Evolutionary conservation across 2,888 invertebrate genomes (phyloP).

Genomic region (Ectropis crepuscularia): DNA sequence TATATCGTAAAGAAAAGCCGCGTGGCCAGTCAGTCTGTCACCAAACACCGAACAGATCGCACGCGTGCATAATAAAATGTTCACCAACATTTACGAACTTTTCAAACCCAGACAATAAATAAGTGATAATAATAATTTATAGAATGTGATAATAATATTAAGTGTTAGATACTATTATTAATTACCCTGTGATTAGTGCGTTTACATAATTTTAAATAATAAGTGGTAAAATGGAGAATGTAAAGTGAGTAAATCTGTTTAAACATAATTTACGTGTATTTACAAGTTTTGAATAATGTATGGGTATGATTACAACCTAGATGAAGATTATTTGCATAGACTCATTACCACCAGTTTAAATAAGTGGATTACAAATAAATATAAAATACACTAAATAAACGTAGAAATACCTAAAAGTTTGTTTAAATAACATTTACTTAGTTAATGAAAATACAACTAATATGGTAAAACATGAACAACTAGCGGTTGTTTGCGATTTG

Average conservation of each 20-base stretch:
- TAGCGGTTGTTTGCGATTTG: too few relatives aligned
- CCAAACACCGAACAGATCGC: constrained; percentile 14
- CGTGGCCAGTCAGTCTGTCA: constrained; percentile 26
- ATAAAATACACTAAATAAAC: too few relatives aligned
- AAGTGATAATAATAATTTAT: constrained; percentile 12
- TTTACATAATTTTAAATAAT: constrained; percentile 39
- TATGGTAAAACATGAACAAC: too few relatives aligned
- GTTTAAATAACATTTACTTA: too few relatives aligned
- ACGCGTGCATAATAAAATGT: constrained; percentile 30
- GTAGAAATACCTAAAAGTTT: too few relatives aligned
- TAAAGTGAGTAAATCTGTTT: constrained; percentile 64
- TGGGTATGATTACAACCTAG: neutral
- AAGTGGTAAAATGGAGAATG: constrained; percentile 62
- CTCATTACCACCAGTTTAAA: neutral
- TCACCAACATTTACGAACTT: constrained; percentile 24
- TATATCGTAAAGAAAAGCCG: constrained; percentile 28
- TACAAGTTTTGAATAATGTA: constrained; percentile 1
- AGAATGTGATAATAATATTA: constrained; percentile 36
- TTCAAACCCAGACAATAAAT: constrained; percentile 11
- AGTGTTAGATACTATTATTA: constrained; percentile 20
- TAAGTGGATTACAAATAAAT: neutral
- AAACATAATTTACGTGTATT: constrained; percentile 22
- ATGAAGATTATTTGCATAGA: constrained; percentile 4
- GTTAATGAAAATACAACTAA: too few relatives aligned
- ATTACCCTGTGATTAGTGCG: constrained; percentile 63